Base-by-base conservation (phyloP, 2,888 invertebrate genomes). In the Lypha dubia region DNA sequence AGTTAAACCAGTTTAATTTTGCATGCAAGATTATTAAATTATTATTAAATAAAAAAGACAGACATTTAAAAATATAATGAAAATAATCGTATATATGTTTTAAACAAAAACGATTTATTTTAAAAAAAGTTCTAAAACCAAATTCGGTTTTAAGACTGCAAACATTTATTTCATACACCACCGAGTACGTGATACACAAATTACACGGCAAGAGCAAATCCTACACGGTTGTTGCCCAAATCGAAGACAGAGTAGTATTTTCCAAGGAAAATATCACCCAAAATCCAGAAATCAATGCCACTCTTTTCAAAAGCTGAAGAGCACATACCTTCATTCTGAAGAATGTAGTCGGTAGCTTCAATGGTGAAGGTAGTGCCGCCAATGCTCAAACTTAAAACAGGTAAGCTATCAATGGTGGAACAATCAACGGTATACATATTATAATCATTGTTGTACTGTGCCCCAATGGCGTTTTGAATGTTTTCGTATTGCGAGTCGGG, bases 251-350 rank as follows among this genome's bases (percentile, higher is more conserved):
- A 97, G 93, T 99, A 99, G 93, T 94, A 99, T 90, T 95, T 95
- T 63, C 98, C 98, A 91, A 99, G 97, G 93, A 99, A 99, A 86
- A 98, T 97, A 93, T 99, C 98, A 80, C 98, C 98, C 84, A 99
- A 94, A 92, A 99, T 99, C 99, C 99, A 99, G 88, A 98, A 94
- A 24, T 87, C 86, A 1, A 86, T 86, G 97, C 95, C 80, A 9
- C 28, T 17, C 28, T 93, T 97, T 98, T 71, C 97, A 93, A 99
- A 98, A 75, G 98, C 98, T 88, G 97, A 97, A 88, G 99, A 93
- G 90, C 99, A 99, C 79, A 71, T 6, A 13, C 96, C 94, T 7
- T 85, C 75, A 0, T 13, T 93, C 67, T 85, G 86, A 0, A 89
- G 70, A 88, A 98, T 94, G 92, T 99, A 99, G 92, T 98, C 98